Percentiles rank a stretch among this genome's conserved stretches.
Conservation (phyloP, 2,113 vertebrate genomes). For the Pedionomus torquatus region DNA sequence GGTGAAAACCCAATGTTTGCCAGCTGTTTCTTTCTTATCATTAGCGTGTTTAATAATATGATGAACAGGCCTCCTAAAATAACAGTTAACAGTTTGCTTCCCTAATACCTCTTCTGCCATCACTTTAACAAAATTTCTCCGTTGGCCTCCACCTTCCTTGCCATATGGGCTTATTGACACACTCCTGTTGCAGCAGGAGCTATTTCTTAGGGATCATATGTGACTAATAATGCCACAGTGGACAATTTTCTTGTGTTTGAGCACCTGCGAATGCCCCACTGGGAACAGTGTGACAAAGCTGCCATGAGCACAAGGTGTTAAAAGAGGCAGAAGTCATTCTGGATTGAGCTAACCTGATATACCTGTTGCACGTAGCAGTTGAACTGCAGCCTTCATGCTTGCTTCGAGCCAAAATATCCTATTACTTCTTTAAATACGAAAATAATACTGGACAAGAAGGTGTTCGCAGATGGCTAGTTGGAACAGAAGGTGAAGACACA, state of each 20-base stretch:
- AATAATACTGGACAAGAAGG: neutral
- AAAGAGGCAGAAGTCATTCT: neutral
- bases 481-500: neutral
- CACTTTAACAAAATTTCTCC: accelerated
- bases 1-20: neutral
- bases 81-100: accelerated
- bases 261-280: neutral
- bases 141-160: neutral
- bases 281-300: neutral
- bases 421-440: neutral
- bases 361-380: accelerated
- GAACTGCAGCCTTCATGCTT: neutral
- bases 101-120: accelerated
- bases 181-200: neutral
- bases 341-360: neutral
- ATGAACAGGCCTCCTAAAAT: neutral
- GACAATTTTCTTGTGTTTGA: too few species aligned
- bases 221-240: neutral
- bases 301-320: neutral
- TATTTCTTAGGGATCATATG: accelerated
- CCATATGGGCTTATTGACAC: neutral
- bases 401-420: neutral
- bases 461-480: neutral
- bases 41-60: neutral
- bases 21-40: neutral